These are phyloP conservation scores for Asobara japonica DNA, from an alignment of 1,140 invertebrate species.

Conservation along the genomic window DNA sequence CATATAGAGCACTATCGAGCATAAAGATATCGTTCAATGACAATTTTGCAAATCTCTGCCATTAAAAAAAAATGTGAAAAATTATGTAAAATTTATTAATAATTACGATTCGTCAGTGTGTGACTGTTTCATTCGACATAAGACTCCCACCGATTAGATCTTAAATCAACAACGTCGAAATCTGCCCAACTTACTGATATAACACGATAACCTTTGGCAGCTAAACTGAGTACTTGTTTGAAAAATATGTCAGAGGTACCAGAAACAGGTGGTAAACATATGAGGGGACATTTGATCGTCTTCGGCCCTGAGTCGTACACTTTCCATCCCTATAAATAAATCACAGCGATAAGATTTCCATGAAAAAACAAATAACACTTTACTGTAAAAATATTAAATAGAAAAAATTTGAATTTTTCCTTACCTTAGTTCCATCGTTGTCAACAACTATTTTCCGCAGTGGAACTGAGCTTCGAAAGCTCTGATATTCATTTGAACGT, in stretches of 20 bases:
- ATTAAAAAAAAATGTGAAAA: no score
- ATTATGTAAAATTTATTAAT: no score
- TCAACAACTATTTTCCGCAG: slow-evolving; percentile 85
- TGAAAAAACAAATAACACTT: slow-evolving; percentile 4
- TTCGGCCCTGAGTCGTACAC: slow-evolving; percentile 90
- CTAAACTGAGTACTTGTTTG: slow-evolving; percentile 82
- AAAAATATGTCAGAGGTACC: slow-evolving; percentile 91
- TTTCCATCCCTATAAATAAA: slow-evolving; percentile 78
- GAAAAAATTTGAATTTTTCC: slow-evolving; percentile 8
- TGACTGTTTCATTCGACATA: no score
- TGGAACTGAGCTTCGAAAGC: slow-evolving; percentile 86
- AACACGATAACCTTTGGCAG: slow-evolving; percentile 82
- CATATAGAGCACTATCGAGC: no score
- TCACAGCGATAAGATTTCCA: slow-evolving; percentile 17
- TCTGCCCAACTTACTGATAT: slow-evolving; percentile 76
- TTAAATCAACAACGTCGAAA: slow-evolving; percentile 14
- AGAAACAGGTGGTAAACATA: slow-evolving; percentile 89
- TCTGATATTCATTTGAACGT: slow-evolving; percentile 83
- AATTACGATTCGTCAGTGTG: no score
- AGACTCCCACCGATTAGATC: no score
- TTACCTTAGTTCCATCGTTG: slow-evolving; percentile 78
- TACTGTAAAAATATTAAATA: slow-evolving; percentile 26
- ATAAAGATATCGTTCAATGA: no score
- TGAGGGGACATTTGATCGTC: slow-evolving; percentile 78
- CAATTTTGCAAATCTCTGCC: no score